Base-by-base conservation (phyloP, 2,888 invertebrate species). In the Petrolisthes cinctipes region DNA sequence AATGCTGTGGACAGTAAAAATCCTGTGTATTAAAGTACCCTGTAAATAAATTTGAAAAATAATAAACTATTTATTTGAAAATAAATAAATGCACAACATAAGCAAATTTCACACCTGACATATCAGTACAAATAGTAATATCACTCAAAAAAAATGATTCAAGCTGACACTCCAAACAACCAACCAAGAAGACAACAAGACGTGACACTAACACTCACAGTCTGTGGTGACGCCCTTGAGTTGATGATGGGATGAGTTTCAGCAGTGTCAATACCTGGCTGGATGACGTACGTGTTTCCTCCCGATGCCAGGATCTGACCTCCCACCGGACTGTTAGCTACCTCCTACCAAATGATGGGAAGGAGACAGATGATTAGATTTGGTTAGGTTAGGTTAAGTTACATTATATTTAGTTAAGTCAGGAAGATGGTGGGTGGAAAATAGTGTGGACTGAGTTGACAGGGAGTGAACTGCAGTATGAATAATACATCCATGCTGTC, bases 221-320 rank as follows among this genome's bases (percentile, higher is more conserved):
- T 86, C 14, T 89, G 89, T 4, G 89, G 86, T 20, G 89, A 89
- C 61, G 83, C 86, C 66, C 89, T 79, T 20, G 86, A 86, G 75
- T 68, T 86, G 61, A 89, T 81, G 56, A 89, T 78, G n/a, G 89
- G 85, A 54, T 86, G 86, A 7, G 81, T 56, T 17, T 89, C 89
- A 9, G 81, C 80, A 17, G 76, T 78, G 53, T 89, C 89, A 5
- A 89, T 56, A n/a, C 83, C 86, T 76, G 80, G 89, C 61, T 89
- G 89, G 6, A 89, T 78, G n/a, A 89, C 81, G 53, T 86, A 89
- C 3, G 89, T 86, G 71, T 75, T 89, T 14, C 84, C 76, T 23
- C 86, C 86, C 9, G 86, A 61, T 0, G 89, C 61, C 68, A 89
- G 53, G n/a, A 89, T 89, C 53, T 86, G 89, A 3, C 89, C 89